Evolutionary conservation across 2,888 invertebrate genomes (phyloP), one percentile per base, ranked within the genome.

Genomic region (Nipponacmea schrenckii): DNA sequence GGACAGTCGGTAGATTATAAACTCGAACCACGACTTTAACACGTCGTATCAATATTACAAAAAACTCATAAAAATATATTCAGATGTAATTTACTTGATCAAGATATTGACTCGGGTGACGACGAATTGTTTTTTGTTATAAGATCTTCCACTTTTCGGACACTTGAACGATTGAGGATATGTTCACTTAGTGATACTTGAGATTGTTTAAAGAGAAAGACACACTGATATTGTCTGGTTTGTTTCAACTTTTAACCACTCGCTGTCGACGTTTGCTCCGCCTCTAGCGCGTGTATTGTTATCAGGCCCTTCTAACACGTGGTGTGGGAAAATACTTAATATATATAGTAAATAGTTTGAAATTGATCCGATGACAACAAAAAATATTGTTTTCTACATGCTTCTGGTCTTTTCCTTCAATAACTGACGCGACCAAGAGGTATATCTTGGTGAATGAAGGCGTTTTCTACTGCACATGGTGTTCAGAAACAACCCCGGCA

Each of bases 181-280:
- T 56, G 56, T 56, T 56, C 56, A 56, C 56, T 56, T 15, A 56
- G 56, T 56, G 56, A 56, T 56, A 56, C 56, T 56, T 56, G 56
- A 56, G 56, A 56, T 10, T 56, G 56, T 56, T 56, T 56, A 24
- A 56, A 56, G 56, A 56, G 56, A 56, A 56, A 56, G 20, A 12
- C 56, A 56, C 56, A 56, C 56, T 24, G 56, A 56, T 56, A 56
- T 39, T 24, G 56, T 24, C 56, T 56, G 56, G 20, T 56, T 24
- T 15, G 24, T 24, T 56, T 56, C 56, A 56, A 56, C 56, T 56
- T 56, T 56, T 24, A 56, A 56, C 56, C 56, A 56, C 56, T 56
- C 56, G 15, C 24, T 24, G 56, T 56, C 56, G 56, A 24, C 56
- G 56, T 56, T 50, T 56, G 56, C 56, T 56, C 56, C 56, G 56